Percentiles rank a stretch among this genome's conserved stretches.
phyloP scores from a whole-genome alignment of 30 jellyfish, hydroid and myxozoan genomes.

The Pelagia noctiluca region DNA sequence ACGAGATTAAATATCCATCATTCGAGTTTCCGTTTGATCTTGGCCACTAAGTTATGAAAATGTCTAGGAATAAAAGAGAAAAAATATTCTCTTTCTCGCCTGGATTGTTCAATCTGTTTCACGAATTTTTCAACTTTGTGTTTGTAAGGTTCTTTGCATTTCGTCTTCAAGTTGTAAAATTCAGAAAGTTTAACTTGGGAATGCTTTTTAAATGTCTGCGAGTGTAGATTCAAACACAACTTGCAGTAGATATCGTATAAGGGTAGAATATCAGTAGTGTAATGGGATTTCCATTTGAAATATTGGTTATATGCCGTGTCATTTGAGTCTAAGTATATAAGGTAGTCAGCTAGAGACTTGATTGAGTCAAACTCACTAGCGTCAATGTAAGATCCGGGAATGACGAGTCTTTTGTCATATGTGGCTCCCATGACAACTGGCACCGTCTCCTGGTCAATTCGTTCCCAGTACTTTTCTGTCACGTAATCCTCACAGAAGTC shows the following conservation, averaged over 20 bases:
- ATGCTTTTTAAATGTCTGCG: neutral
- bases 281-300: constrained; percentile 75
- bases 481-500: constrained; percentile 87
- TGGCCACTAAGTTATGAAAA: too few species aligned
- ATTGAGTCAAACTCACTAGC: constrained; percentile 71
- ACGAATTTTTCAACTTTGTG: neutral
- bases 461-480: constrained; percentile 85
- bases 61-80: neutral
- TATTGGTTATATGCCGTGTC: constrained; percentile 76
- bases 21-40: too few species aligned
- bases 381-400: constrained; percentile 94
- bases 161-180: neutral
- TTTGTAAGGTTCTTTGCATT: neutral
- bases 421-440: constrained; percentile 91
- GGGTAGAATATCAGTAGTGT: too few species aligned
- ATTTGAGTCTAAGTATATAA: constrained; percentile 60
- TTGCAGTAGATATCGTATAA: too few species aligned
- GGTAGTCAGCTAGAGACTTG: constrained; percentile 70
- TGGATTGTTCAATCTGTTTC: neutral
- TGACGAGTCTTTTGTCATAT: constrained; percentile 59
- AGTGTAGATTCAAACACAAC: too few species aligned
- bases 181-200: neutral
- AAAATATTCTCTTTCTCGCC: neutral
- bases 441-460: constrained; percentile 57
- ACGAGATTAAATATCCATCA: too few species aligned